These are phyloP conservation scores for Dromiciops gliroides DNA, from an alignment of 2,113 vertebrate genomes.

Conservation along the genomic window DNA sequence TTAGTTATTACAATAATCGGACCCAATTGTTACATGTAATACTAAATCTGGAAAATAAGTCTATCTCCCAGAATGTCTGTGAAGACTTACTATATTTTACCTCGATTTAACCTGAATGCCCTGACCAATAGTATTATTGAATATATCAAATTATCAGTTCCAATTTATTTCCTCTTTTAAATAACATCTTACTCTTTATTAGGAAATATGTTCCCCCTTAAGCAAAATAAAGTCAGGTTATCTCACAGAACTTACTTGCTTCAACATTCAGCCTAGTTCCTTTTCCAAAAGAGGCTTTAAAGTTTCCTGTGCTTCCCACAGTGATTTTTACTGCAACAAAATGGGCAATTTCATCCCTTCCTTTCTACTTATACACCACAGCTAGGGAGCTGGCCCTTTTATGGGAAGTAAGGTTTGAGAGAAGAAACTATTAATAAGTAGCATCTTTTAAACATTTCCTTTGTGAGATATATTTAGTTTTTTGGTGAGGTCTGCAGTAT, in stretches of 20 bases:
- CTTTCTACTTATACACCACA: constrained; percentile 26
- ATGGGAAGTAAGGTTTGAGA: neutral
- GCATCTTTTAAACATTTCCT: neutral
- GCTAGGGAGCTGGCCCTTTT: neutral
- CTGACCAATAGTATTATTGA: neutral
- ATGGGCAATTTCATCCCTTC: constrained; percentile 43
- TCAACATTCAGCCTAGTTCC: constrained; percentile 58
- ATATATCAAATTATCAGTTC: neutral
- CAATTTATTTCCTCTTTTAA: constrained; percentile 44
- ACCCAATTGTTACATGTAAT: neutral
- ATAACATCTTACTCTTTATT: neutral
- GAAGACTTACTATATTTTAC: neutral
- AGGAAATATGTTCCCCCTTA: neutral
- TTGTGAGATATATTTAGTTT: neutral
- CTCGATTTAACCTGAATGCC: neutral
- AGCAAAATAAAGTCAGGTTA: constrained; percentile 30
- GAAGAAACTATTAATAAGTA: constrained; percentile 17
- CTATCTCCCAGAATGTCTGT: neutral
- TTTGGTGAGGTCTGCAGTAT: neutral
- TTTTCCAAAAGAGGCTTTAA: constrained; percentile 55
- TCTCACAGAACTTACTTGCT: constrained; percentile 58
- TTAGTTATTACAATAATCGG: neutral
- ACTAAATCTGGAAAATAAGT: neutral
- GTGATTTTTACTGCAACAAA: constrained; percentile 69
- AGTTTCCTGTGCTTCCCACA: constrained; percentile 55